Conservation (phyloP, 2,113 vertebrate species). For the Procavia capensis region DNA sequence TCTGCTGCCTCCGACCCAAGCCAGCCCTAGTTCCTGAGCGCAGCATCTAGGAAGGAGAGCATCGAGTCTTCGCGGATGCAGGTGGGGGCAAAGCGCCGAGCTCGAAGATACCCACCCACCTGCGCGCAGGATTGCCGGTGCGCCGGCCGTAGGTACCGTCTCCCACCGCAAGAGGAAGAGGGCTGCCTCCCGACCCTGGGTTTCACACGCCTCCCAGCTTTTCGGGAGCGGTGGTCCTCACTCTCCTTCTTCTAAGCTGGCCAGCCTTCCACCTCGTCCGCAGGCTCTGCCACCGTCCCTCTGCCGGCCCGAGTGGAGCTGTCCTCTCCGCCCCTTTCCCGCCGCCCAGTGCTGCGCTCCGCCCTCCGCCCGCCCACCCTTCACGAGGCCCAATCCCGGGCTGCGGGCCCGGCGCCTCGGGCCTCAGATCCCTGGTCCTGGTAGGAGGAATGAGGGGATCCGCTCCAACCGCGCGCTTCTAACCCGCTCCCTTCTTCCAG, state of each 20-base stretch:
- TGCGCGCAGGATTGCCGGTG: conserved; percentile 8
- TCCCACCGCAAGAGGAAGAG: neutral
- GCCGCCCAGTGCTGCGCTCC: conserved; percentile 54
- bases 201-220: neutral
- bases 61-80: neutral
- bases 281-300: conserved; percentile 67
- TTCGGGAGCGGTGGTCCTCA: neutral
- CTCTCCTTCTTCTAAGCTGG: neutral
- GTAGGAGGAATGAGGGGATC: neutral
- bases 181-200: neutral
- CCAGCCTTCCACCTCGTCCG: conserved; percentile 34
- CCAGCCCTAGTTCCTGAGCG: neutral
- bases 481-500: neutral
- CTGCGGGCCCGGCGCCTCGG: neutral
- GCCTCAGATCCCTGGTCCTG: neutral
- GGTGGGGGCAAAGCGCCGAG: neutral
- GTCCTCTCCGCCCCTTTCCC: conserved; percentile 77
- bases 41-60: neutral
- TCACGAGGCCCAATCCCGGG: neutral
- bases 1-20: neutral
- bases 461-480: neutral
- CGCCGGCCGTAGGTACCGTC: neutral
- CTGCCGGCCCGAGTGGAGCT: neutral
- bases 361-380: conserved; percentile 55
- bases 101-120: conserved; percentile 68